phyloP scores from a whole-genome alignment of 1,140 invertebrate genomes.

The Orussus abietinus region DNA sequence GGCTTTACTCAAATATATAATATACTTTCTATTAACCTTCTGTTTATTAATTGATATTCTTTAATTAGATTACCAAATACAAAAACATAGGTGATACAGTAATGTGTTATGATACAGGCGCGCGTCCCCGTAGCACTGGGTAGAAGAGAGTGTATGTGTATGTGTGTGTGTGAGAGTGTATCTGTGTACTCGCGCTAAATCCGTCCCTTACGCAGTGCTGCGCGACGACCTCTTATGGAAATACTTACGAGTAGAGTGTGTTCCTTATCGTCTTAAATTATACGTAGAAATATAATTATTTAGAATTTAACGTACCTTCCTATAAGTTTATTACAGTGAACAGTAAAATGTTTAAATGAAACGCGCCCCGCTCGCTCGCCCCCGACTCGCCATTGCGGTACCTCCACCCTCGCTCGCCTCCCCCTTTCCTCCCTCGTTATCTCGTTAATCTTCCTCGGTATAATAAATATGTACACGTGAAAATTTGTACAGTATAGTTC shows the following conservation, averaged over 20 bases:
- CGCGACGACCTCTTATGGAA: slow-evolving; percentile 35
- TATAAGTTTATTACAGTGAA: slow-evolving; percentile 45
- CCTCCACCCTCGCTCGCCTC: slow-evolving; percentile 7
- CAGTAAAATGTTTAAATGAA: slow-evolving; percentile 41
- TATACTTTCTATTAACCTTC: slow-evolving; percentile 37
- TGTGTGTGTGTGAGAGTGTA: slow-evolving; percentile 14
- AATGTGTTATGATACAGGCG: slow-evolving; percentile 50
- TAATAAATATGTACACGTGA: slow-evolving; percentile 24
- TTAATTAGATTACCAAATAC: slow-evolving; percentile 50
- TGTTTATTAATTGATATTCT: slow-evolving; percentile 26
- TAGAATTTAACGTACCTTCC: slow-evolving; percentile 39
- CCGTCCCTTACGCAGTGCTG: slow-evolving; percentile 41
- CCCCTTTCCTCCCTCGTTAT: slow-evolving; percentile 9
- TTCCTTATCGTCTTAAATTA: slow-evolving; percentile 33
- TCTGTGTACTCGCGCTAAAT: slow-evolving; percentile 21
- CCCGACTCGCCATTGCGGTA: not conserved
- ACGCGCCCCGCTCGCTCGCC: slow-evolving; percentile 15
- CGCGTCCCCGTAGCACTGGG: slow-evolving; percentile 40
- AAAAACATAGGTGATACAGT: slow-evolving; percentile 49
- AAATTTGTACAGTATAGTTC: slow-evolving; percentile 22
- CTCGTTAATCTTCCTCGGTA: slow-evolving; percentile 3
- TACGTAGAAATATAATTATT: slow-evolving; percentile 52
- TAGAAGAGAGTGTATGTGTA: slow-evolving; percentile 27
- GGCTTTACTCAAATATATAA: slow-evolving; percentile 50
- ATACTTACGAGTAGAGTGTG: slow-evolving; percentile 39